Base-by-base conservation (phyloP, 2,888 invertebrate genomes). In the Chymomyza caudatula region DNA sequence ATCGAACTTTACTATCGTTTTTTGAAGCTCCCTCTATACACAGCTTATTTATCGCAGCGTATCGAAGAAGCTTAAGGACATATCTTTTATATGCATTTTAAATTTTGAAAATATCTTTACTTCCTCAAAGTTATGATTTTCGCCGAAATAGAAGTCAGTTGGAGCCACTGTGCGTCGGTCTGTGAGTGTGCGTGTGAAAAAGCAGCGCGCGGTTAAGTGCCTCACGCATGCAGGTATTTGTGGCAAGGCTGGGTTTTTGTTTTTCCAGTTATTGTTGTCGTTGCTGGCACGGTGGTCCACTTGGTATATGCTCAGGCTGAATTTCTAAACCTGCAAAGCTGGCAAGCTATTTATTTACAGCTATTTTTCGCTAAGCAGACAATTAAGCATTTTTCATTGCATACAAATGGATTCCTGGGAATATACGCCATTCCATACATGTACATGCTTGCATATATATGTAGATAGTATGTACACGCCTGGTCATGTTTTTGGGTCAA, bases 321-420 rank as follows among this genome's bases (percentile, higher is more conserved):
- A 47, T 47, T 47, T 47, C n/a, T 51, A 13, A 49, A 62, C 67
- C 64, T 66, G 60, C 65, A 73, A 73, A 69, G 60, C 61, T 42
- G 63, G 60, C 61, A 60, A 70, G n/a, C n/a, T n/a, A n/a, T 76
- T 80, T 80, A 68, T 69, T 76, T 70, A 60, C 52, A 60, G 76
- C 71, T 76, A 77, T 78, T 79, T 42, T 76, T 73, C 83, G 83
- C 76, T 82, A 78, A 82, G 83, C 82, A 76, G 85, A 76, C 82
- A 82, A 85, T 82, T 82, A 78, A 82, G 75, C 80, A 85, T 80
- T 82, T 82, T 85, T 79, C 78, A 77, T 83, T 71, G 76, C 81
- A 82, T 70, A 77, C 83, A 77, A 85, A 80, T 74, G 68, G 69
- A 37, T 43, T 58, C 61, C 17, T 47, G 42, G 19, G 42, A 44